Evolutionary conservation across 37 sponge, comb jelly and placozoan species (phyloP), one percentile per base, ranked within the genome.

Genomic region (Axinella damicornis): DNA sequence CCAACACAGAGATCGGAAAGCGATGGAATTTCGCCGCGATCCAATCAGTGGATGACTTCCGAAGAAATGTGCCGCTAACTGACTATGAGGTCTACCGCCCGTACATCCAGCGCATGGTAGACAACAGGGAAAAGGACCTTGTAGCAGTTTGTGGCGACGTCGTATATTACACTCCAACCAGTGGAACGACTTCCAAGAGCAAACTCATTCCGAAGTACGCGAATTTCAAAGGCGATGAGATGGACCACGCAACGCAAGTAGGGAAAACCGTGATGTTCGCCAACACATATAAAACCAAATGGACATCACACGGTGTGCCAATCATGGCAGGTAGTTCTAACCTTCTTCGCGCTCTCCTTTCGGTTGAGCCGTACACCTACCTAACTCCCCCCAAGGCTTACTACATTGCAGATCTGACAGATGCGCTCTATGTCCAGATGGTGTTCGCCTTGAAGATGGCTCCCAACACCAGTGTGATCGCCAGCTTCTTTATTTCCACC

Each of bases 161-260:
- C 20, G 60, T 57, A 20, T 57, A 21, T 57, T 57, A 57, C 20
- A 20, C 60, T 21, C 60, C 60, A 18, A 57, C 60, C 20, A 57
- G 60, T 20, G 60, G 60, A 57, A 57, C 60, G 20, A 57, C 60
- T 57, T 57, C 60, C 60, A 57, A 57, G 20, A 57, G 60, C 20
- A 57, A 57, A 57, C 20, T 57, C 18, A 21, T 57, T 21, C 60
- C 60, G 18, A 57, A 20, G 20, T 57, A 21, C 20, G 18, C 60
- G 18, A n/a, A n/a, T n/a, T n/a, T n/a, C n/a, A n/a, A n/a, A n/a
- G n/a, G n/a, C n/a, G n/a, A n/a, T n/a, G n/a, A n/a, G n/a, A n/a
- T n/a, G n/a, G 60, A 18, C 20, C 60, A 21, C 20, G 20, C 18
- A 57, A 21, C 20, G 18, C 20, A 18, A 57, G 20, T 20, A 21